A percentile compares a stretch with the other conserved stretches of the same genome.
These are phyloP conservation scores for Linepithema humile DNA, from an alignment of 1,140 invertebrate genomes.

Conservation along the genomic window DNA sequence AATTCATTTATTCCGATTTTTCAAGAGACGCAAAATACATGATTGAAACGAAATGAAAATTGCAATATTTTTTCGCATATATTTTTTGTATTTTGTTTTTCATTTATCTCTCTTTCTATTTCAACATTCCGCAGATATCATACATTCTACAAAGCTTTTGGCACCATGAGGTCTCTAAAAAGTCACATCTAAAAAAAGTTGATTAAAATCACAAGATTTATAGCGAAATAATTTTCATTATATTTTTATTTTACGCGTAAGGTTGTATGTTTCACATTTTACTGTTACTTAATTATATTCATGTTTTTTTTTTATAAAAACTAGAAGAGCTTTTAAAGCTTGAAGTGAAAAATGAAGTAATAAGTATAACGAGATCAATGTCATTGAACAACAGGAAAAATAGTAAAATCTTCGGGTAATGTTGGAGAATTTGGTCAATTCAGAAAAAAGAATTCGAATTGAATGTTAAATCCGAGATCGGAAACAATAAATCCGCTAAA, in stretches of 20 bases:
- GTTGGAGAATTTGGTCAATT: conserved; percentile 29
- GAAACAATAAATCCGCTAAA: conserved; percentile 26
- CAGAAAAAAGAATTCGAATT: conserved; percentile 20
- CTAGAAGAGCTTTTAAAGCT: too few species aligned
- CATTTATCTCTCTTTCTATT: background rate
- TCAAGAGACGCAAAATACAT: background rate
- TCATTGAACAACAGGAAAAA: background rate
- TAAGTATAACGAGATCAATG: background rate
- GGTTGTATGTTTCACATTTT: background rate
- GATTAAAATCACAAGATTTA: conserved; percentile 3
- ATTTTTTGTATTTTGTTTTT: background rate
- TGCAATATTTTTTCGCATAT: background rate
- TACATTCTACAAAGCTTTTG: conserved; percentile 2
- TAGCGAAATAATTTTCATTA: background rate
- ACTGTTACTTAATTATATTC: too few species aligned
- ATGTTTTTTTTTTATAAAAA: too few species aligned
- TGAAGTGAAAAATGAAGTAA: too few species aligned
- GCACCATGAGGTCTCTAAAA: background rate
- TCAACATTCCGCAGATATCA: background rate
- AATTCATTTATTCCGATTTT: conserved; percentile 6
- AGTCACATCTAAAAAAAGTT: background rate
- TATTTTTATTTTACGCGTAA: too few species aligned
- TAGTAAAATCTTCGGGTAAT: background rate
- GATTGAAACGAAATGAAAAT: conserved; percentile 1
- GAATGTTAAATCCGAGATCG: conserved; percentile 30